These are phyloP conservation scores for Notocelia uddmanniana DNA, from an alignment of 2,888 invertebrate species.

Conservation along the genomic window DNA sequence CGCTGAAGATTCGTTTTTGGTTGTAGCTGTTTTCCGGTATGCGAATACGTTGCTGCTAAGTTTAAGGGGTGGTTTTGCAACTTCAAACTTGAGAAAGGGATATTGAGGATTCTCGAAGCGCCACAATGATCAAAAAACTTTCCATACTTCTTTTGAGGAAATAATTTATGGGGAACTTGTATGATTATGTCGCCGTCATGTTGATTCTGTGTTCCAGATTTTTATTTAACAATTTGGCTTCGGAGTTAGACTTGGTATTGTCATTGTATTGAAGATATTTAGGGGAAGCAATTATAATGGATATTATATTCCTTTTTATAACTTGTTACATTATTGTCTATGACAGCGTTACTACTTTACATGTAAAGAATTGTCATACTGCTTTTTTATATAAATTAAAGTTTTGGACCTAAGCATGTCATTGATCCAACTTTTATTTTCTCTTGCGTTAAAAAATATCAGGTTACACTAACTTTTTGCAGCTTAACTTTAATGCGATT, in stretches of 20 bases:
- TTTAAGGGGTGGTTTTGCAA: slow-evolving; percentile 43
- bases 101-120: slow-evolving; percentile 33
- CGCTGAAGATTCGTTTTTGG: slow-evolving; percentile 9
- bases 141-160: slow-evolving; percentile 26
- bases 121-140: slow-evolving; percentile 39
- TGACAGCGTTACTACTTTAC: no score
- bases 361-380: no score
- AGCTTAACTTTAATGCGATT: no score
- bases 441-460: no score
- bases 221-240: background rate
- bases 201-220: background rate
- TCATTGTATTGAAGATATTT: background rate
- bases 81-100: slow-evolving; percentile 25
- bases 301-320: no score
- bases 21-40: slow-evolving; percentile 23
- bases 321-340: no score
- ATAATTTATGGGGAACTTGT: slow-evolving; percentile 19
- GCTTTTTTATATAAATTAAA: no score
- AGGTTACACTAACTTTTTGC: no score
- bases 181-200: background rate
- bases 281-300: background rate
- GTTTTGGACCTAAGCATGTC: no score
- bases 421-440: no score
- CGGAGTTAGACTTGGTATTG: slow-evolving; percentile 1
- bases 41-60: slow-evolving; percentile 33